Conservation (phyloP, 2,888 invertebrate genomes). For the Eledone cirrhosa region DNA sequence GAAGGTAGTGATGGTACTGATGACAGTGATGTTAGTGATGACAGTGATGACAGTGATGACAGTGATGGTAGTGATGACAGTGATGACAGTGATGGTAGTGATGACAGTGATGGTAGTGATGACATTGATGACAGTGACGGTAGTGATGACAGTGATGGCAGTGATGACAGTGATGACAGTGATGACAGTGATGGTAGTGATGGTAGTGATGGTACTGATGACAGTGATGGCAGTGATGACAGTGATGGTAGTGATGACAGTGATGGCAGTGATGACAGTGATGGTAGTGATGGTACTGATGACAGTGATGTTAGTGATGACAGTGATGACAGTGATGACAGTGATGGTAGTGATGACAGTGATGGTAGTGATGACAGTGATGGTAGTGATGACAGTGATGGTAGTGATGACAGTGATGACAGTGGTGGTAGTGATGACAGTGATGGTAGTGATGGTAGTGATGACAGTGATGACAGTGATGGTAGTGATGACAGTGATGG, state of each 20-base stretch:
- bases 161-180: background rate
- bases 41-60: background rate
- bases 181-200: background rate
- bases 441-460: background rate
- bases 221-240: background rate
- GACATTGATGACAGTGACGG: no score
- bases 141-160: no score
- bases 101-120: no score
- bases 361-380: slow-evolving; percentile 12
- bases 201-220: background rate
- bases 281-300: background rate
- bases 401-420: background rate
- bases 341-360: slow-evolving; percentile 18
- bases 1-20: background rate
- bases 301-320: no score
- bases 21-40: no score
- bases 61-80: background rate
- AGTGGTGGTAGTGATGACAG: slow-evolving; percentile 3
- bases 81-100: slow-evolving; percentile 8
- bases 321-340: slow-evolving; percentile 9
- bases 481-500: slow-evolving; percentile 4
- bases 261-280: background rate
- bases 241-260: background rate
- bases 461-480: background rate
- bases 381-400: slow-evolving; percentile 18